phyloP scores from a whole-genome alignment of 23 tunicate species.

The Ascidia mentula region DNA sequence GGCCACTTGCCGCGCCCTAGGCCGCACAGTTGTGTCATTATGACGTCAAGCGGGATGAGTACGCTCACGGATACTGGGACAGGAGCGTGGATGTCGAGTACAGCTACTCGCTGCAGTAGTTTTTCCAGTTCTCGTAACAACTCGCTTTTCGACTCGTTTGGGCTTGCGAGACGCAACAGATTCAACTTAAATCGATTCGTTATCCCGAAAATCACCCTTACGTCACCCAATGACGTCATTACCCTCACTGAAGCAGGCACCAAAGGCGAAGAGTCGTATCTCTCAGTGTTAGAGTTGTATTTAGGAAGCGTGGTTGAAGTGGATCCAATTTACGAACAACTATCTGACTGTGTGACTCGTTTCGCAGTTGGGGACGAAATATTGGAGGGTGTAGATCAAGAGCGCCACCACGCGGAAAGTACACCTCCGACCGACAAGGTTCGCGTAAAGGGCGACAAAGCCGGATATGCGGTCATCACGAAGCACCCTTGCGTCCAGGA shows the following conservation, averaged over 20 bases:
- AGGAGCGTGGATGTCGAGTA: slow-evolving; percentile 1
- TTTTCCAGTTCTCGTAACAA: neutral
- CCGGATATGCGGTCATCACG: neutral
- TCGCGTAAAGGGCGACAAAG: neutral
- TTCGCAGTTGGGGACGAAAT: too few relatives aligned
- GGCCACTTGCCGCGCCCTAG: neutral
- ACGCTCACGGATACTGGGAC: slow-evolving; percentile 1
- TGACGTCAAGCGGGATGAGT: slow-evolving; percentile 8
- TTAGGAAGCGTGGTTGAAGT: neutral
- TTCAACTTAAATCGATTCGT: neutral
- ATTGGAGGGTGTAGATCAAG: neutral
- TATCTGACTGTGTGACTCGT: neutral
- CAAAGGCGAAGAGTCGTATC: neutral
- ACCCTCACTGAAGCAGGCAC: neutral
- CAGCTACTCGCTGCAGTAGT: slow-evolving; percentile 3
- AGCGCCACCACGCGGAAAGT: neutral
- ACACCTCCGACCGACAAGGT: neutral
- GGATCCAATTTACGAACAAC: slow-evolving; percentile 2
- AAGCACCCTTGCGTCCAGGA: neutral
- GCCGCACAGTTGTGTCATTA: slow-evolving; percentile 1
- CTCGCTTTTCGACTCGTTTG: neutral
- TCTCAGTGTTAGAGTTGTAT: neutral
- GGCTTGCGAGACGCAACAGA: neutral
- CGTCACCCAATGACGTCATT: neutral
- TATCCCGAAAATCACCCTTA: neutral